Evolutionary conservation across 2,113 vertebrate species (phyloP), one percentile per base, ranked within the genome.

Genomic region (Tautogolabrus adspersus): DNA sequence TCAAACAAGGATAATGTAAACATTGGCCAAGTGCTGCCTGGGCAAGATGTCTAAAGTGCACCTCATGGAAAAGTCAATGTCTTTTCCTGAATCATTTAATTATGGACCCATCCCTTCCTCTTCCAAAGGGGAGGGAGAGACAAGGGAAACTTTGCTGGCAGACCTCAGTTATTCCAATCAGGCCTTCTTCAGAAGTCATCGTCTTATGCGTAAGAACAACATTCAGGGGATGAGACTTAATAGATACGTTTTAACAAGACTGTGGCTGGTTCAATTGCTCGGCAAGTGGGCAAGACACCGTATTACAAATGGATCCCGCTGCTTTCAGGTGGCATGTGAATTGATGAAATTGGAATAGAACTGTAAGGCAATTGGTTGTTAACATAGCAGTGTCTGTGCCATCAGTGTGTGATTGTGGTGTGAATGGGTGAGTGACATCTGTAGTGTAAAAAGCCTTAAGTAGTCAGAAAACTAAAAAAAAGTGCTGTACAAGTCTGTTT

Each of bases 41-140:
- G 18, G 38, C 2, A 42, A 49, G 18, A 49, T 72, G 40, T 77
- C 67, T 70, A 59, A 88, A 75, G 46, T 80, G 47, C 66, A 54
- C 70, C 78, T 37, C 38, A 67, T 76, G 77, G 81, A 88, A 88
- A 85, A 85, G 64, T 23, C 42, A 83, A 82, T 62, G 62, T 34
- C 67, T 84, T 86, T 91, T 88, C 86, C 84, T 83, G 64, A 86
- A 77, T 79, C 77, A 67, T 81, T 86, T 86, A 89, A 81, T 86
- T 72, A 84, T 69, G 80, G 66, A 84, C 83, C 87, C 84, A 89
- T 88, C 86, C 85, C 88, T 89, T 90, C 82, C 72, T 80, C 74
- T 82, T 77, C 69, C 70, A 11, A 78, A 72, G 65, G 74, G 59
- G 73, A 84, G 77, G 82, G 84, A 81, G 58, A 82, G 72, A 77